phyloP scores from a whole-genome alignment of 2,888 invertebrate genomes.

The Netelia inedita region DNA sequence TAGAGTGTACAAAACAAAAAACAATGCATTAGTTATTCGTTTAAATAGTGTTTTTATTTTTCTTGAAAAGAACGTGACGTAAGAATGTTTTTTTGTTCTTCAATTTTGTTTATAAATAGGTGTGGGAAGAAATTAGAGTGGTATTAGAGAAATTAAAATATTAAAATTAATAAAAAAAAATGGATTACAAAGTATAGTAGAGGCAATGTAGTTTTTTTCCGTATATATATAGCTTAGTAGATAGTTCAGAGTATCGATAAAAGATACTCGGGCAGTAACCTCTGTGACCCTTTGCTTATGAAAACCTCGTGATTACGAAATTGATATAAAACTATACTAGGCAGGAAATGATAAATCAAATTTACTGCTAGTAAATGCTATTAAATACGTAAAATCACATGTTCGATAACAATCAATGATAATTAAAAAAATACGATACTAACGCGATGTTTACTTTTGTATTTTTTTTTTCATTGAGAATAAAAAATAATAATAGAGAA shows the following conservation, averaged over 20 bases:
- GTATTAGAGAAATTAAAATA: not conserved
- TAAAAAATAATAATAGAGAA: not conserved
- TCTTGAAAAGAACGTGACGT: not conserved
- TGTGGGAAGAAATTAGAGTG: no score
- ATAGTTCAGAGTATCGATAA: slow-evolving; percentile 1
- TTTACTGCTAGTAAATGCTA: not conserved
- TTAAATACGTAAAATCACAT: not conserved
- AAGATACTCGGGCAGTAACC: slow-evolving; percentile 28
- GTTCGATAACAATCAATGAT: not conserved
- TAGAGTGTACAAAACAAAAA: slow-evolving; percentile 86
- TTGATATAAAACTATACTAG: not conserved
- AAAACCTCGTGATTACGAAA: slow-evolving; percentile 42
- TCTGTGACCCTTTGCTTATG: slow-evolving; percentile 30
- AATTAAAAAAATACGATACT: not conserved
- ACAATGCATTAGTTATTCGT: slow-evolving; percentile 63
- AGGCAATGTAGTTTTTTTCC: not conserved
- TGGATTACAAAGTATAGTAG: not conserved
- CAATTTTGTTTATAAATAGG: no score
- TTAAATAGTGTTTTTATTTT: not conserved
- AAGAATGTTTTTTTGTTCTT: not conserved
- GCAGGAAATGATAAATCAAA: not conserved
- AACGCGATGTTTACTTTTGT: not conserved
- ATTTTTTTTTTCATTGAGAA: not conserved
- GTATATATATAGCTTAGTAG: not conserved
- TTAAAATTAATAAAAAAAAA: not conserved